These are phyloP conservation scores for Epinotia bilunana DNA, from an alignment of 2,888 invertebrate genomes.

Conservation along the genomic window DNA sequence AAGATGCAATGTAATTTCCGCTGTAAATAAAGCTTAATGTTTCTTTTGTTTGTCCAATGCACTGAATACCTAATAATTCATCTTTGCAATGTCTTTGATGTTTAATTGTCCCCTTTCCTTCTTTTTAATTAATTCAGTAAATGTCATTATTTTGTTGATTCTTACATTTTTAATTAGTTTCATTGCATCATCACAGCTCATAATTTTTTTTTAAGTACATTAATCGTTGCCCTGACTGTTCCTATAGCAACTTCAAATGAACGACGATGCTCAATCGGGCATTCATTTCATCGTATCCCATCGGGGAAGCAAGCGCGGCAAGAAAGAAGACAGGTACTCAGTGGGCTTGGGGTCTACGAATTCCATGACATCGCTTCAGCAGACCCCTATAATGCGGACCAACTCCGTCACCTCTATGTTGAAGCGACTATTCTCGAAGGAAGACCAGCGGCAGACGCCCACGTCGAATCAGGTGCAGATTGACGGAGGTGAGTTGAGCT, in stretches of 20 bases:
- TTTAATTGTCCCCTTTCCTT: conserved; percentile 16
- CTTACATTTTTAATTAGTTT: conserved; percentile 8
- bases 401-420: conserved; percentile 91
- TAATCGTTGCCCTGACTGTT: conserved; percentile 15
- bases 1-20: neutral
- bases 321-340: conserved; percentile 75
- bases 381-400: conserved; percentile 87
- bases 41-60: conserved; percentile 37
- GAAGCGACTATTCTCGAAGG: conserved; percentile 90
- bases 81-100: conserved; percentile 14
- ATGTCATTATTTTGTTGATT: neutral
- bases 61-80: conserved; percentile 18
- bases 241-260: conserved; percentile 82
- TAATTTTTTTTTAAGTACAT: too few relatives aligned
- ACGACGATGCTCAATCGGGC: conserved; percentile 89
- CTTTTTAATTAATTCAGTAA: conserved; percentile 8
- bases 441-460: conserved; percentile 81
- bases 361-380: conserved; percentile 86
- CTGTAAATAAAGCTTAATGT: conserved; percentile 37
- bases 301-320: conserved; percentile 79
- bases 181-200: neutral
- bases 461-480: conserved; percentile 66
- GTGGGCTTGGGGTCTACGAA: conserved; percentile 73
- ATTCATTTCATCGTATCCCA: conserved; percentile 88
- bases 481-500: conserved; percentile 72